Evolutionary conservation across 2,888 invertebrate species (phyloP), one percentile per base, ranked within the genome.

Genomic region (Anthophora plumipes): DNA sequence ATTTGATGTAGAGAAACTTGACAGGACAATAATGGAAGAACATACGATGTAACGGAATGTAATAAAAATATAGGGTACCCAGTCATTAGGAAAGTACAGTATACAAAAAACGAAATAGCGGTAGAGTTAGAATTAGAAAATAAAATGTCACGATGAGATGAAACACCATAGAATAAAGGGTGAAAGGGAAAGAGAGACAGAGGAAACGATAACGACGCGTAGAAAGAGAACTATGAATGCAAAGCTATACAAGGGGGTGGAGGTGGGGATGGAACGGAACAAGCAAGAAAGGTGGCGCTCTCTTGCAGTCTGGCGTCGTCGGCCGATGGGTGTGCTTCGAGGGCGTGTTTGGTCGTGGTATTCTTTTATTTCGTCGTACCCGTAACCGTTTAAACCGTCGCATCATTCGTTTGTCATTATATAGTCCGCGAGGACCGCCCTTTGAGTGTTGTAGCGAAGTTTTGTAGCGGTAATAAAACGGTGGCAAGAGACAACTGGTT

Each of bases 271-370:
- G 70, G 48, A 69, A 48, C 20, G 73, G 85, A 81, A 81, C 82
- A 66, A 55, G 60, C 80, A 83, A 78, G 84, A 77, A 75, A 81
- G 84, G 82, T 84, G 86, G 85, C 85, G 85, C 84, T 85, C 84
- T 83, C 83, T 82, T 83, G 86, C 90, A 91, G 91, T 91, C 88
- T 90, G 88, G 89, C 85, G 89, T 91, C 87, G 91, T 88, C 90
- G 91, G 89, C 86, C 90, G 90, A 90, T 89, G 89, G 85, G 79
- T 85, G 76, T 84, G 81, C n/a, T 41, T 22, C 22, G 3, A 39
- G 63, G 39, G n/a, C 5, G 52, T 52, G n/a, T 20, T 64, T 81
- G 11, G 2, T 31, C 37, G 46, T 39, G 46, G 48, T 25, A 54
- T 48, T 46, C 57, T 59, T 70, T 67, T 31, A 59, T 43, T 69